phyloP scores from a whole-genome alignment of 2,888 invertebrate species.

The Papilio gigon region DNA sequence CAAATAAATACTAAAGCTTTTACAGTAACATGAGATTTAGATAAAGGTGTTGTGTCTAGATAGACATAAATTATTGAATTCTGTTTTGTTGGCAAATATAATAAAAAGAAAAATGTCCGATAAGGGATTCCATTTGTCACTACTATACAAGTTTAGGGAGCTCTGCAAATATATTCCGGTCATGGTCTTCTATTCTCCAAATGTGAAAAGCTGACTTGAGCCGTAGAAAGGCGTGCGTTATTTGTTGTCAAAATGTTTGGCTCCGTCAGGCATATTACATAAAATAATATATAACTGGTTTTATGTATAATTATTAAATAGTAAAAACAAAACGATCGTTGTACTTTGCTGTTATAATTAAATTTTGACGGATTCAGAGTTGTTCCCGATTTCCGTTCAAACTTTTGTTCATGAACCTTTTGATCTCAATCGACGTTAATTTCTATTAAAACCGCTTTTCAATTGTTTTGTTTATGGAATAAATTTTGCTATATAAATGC shows the following conservation, averaged over 20 bases:
- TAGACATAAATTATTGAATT: not conserved
- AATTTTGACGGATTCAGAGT: not conserved
- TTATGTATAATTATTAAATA: too few species aligned
- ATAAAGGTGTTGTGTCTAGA: not conserved
- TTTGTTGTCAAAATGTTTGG: too few species aligned
- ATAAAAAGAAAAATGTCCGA: slow-evolving; percentile 18
- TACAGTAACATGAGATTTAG: too few species aligned
- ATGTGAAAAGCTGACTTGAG: slow-evolving; percentile 16
- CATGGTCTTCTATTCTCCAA: slow-evolving; percentile 24
- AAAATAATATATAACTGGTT: too few species aligned
- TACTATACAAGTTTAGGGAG: not conserved
- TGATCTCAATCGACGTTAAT: slow-evolving; percentile 8
- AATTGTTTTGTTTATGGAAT: not conserved
- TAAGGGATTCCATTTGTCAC: slow-evolving; percentile 16
- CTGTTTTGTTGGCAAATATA: not conserved
- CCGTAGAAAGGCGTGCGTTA: slow-evolving; percentile 22
- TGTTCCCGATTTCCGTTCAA: slow-evolving; percentile 7
- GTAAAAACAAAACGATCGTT: too few species aligned
- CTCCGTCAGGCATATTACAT: too few species aligned
- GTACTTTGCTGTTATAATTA: slow-evolving; percentile 1
- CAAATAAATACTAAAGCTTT: too few species aligned
- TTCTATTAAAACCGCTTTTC: slow-evolving; percentile 4
- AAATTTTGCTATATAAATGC: too few species aligned
- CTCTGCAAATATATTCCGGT: slow-evolving; percentile 10
- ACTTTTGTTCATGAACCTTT: slow-evolving; percentile 1